Percentiles rank a stretch among this genome's conserved stretches.
Evolutionary conservation across 2,888 invertebrate genomes (phyloP).

Genomic region (Clusia tigrina): DNA sequence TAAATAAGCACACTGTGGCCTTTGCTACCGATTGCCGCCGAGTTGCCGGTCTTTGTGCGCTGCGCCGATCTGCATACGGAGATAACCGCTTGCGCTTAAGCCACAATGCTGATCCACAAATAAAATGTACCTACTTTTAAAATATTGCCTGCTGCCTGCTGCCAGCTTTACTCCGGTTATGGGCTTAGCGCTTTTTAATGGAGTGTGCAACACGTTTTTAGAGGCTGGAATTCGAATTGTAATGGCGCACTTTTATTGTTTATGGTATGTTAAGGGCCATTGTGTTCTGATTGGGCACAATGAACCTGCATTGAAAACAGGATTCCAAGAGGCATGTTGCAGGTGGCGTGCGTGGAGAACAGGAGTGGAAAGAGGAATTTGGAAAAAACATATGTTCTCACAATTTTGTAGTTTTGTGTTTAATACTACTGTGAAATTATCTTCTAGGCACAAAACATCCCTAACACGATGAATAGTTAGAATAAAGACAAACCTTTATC

Average conservation of each 20-base stretch:
- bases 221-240: slow-evolving; percentile 6
- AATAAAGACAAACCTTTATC: no score
- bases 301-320: background rate
- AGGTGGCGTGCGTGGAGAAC: background rate
- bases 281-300: background rate
- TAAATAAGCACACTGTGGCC: background rate
- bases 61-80: background rate
- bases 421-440: no score
- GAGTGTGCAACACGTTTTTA: no score
- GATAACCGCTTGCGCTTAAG: no score
- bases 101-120: no score
- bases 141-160: background rate
- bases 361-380: no score
- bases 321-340: background rate
- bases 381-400: no score
- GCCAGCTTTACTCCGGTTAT: background rate
- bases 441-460: no score
- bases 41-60: background rate
- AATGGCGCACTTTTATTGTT: slow-evolving; percentile 2
- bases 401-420: no score
- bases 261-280: background rate
- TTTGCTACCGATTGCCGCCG: no score
- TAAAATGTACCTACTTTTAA: slow-evolving; percentile 5
- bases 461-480: no score
- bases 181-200: no score